Evolutionary conservation across 2,797 vertebrate species (phyloP), one percentile per base, ranked within the genome.

Genomic region (Siniperca obscura): DNA sequence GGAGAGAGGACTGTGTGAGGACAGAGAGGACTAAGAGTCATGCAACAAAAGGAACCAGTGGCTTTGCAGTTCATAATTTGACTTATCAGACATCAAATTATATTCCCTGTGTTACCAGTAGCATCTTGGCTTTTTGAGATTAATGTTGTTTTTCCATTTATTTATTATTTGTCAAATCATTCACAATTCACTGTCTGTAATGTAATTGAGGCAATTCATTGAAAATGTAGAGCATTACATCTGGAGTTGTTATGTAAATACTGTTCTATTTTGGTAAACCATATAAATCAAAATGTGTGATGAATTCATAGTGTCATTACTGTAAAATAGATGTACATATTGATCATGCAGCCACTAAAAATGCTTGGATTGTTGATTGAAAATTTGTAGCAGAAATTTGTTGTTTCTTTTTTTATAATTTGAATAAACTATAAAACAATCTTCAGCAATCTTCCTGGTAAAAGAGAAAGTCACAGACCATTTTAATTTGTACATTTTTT

Each of bases 401-500:
- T 21, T 36, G 59, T 75, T 76, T 76, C 25, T 65, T 61, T 78
- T 66, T 78, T 70, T 62, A 68, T 57, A 19, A 68, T 76, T 73
- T 85, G 3, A 90, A 89, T 85, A 84, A 89, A 89, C 13, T 44
- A 53, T 64, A 46, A 55, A 64, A 71, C 36, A 30, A 74, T 34
- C 30, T 25, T 65, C 42, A 36, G 52, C 30, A 30, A 30, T 30
- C 30, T 74, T 71, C 68, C 17, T 73, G 55, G 14, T 64, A 40
- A 73, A 4, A 80, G 38, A 87, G 8, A 84, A 89, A 92, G 50
- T 85, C 84, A 71, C 72, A 89, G 71, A 90, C 87, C 27, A 44
- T 82, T 71, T 85, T 38, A 25, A 78, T 89, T 90, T 88, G 74
- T 92, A 77, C 50, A 74, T 86, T 89, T 89, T 79, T 90, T 92